Conservation (phyloP, 2,888 invertebrate species). For the Polietes domitor region DNA sequence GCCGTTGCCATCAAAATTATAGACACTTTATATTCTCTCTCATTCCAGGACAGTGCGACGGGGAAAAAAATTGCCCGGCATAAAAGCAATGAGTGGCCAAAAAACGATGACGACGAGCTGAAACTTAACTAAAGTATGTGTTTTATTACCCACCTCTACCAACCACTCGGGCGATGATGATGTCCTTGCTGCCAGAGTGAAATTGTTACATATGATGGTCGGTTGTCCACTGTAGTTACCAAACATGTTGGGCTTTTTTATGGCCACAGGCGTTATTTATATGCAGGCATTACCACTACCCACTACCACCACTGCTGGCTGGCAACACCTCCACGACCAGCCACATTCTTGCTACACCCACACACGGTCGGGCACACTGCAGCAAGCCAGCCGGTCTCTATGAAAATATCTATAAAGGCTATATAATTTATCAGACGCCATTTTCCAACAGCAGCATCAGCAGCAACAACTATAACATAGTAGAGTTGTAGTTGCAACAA, state of each 20-base stretch:
- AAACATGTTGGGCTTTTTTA: conserved; percentile 78
- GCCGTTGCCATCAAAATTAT: conserved; percentile 56
- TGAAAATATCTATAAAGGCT: conserved; percentile 32
- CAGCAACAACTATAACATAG: conserved; percentile 17
- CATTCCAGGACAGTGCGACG: not conserved
- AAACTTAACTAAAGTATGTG: conserved; percentile 64
- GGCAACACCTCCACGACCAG: not conserved
- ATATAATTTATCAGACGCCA: conserved; percentile 63
- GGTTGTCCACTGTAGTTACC: conserved; percentile 75
- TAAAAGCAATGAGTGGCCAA: conserved; percentile 24
- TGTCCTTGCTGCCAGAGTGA: conserved; percentile 23
- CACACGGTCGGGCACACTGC: no score
- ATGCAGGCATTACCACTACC: conserved; percentile 70
- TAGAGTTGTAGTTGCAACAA: not conserved
- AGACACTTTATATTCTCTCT: conserved; percentile 58
- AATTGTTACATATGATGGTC: conserved; percentile 64
- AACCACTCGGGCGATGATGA: conserved; percentile 22
- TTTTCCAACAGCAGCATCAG: conserved; percentile 45
- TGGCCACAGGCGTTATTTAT: conserved; percentile 80
- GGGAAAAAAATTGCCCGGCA: conserved; percentile 1
- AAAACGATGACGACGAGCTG: conserved; percentile 28
- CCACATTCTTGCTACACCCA: conserved; percentile 24
- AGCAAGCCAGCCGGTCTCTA: not conserved
- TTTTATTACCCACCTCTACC: conserved; percentile 64
- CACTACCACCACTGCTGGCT: not conserved